Conservation (phyloP, 2,797 vertebrate genomes). For the Coregonus sp. region DNA sequence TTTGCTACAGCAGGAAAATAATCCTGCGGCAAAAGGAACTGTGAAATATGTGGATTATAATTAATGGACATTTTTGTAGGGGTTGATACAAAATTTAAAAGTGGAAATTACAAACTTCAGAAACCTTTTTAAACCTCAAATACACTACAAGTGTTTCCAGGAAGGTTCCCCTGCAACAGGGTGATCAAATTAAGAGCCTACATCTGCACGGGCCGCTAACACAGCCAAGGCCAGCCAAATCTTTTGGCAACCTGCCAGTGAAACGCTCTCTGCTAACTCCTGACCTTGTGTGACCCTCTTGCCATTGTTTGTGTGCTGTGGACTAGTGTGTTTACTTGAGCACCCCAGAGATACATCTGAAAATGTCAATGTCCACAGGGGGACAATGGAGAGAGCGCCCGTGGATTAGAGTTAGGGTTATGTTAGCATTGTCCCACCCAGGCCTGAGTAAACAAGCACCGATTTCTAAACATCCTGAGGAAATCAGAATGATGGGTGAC, state of each 20-base stretch:
- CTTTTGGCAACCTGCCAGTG: constrained; percentile 48
- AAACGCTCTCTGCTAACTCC: constrained; percentile 10
- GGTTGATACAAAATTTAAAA: too few species aligned
- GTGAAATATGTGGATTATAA: too few species aligned
- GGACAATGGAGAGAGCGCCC: constrained; percentile 25
- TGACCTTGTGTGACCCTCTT: constrained; percentile 55
- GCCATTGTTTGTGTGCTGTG: constrained; percentile 57
- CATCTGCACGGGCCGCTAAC: constrained; percentile 8
- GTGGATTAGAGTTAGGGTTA: constrained; percentile 3
- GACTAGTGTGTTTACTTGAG: constrained; percentile 59
- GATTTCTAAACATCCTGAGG: constrained; percentile 39
- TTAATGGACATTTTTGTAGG: too few species aligned
- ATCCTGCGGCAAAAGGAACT: too few species aligned
- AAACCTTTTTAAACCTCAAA: too few species aligned
- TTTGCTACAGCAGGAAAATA: too few species aligned
- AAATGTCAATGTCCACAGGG: constrained; percentile 34
- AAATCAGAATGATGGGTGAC: constrained; percentile 25
- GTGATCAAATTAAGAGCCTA: too few species aligned
- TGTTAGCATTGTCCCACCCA: constrained; percentile 18
- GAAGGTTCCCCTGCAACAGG: too few species aligned
- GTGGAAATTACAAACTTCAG: too few species aligned
- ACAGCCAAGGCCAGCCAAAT: constrained; percentile 43
- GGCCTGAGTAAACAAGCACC: constrained; percentile 23
- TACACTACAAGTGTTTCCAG: too few species aligned
- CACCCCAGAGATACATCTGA: constrained; percentile 41